Evolutionary conservation across 23 tunicate genomes (phyloP), one percentile per base, ranked within the genome.

Genomic region (Halocynthia aurantium): DNA sequence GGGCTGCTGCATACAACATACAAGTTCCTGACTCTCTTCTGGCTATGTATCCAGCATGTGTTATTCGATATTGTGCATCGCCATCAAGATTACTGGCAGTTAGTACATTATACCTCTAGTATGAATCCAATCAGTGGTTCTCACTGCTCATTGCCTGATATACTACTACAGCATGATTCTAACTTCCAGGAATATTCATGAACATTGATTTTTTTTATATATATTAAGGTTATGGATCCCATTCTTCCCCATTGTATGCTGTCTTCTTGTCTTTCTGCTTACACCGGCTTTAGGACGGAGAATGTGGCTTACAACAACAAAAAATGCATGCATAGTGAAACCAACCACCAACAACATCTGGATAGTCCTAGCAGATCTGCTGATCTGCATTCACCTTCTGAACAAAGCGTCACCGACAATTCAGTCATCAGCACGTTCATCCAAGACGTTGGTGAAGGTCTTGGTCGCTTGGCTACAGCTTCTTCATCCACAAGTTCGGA

Each of bases 1-100:
- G 93, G 8, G 93, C 93, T 31, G 93, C 88, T 4, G 10, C 18
- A 31, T 87, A 76, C 44, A 83, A 73, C 6, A 87, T 87, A 0
- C 55, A 76, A 12, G 62, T 69, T 12, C 93, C 93, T 7, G 81
- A 87, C 62, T 55, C 82, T 8, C 51, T 87, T 17, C 69, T 87
- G 8, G 83, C 62, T 51, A 77, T 82, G 74, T 87, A 87, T 54
- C 93, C 93, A 6, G 86, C 93, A 7, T 75, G 86, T 54, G 72
- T 87, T 52, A 79, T 87, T 7, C 71, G 86, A 6, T 81, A 87
- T 51, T 81, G 82, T 5, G 93, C 86, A 6, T 87, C 93, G 0
- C 93, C 93, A 10, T 80, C 93, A 61, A 61, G 93, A 58, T 81
- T 87, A 31, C 52, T 87, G 56, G 77, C 93, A 56, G 93, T 80